Conservation (phyloP, 2,888 invertebrate genomes). For the Globia sparganii region DNA sequence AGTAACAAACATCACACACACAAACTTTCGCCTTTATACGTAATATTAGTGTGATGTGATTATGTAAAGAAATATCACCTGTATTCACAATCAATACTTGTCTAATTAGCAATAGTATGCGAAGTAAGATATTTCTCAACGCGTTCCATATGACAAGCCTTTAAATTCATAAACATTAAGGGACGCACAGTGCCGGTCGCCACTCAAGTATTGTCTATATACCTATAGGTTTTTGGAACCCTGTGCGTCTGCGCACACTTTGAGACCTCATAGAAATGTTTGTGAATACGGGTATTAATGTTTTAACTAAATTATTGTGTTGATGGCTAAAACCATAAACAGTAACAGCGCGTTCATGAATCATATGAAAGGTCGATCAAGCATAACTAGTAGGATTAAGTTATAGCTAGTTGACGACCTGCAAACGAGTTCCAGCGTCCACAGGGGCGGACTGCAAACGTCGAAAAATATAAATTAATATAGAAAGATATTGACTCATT, state of each 20-base stretch:
- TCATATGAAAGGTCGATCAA: constrained; percentile 63
- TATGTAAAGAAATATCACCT: constrained; percentile 8
- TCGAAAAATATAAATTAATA: constrained; percentile 55
- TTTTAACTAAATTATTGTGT: constrained; percentile 45
- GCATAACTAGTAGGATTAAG: constrained; percentile 77
- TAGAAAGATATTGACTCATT: constrained; percentile 57
- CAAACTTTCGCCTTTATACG: too few relatives aligned
- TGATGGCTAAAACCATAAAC: constrained; percentile 54
- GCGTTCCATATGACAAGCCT: background rate
- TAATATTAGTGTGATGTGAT: too few relatives aligned
- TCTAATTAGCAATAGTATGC: background rate
- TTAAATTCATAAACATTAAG: background rate
- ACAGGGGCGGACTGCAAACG: constrained; percentile 75
- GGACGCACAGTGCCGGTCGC: background rate
- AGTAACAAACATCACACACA: too few relatives aligned
- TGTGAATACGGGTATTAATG: background rate
- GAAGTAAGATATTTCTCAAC: background rate
- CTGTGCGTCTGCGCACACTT: background rate
- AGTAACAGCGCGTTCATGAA: constrained; percentile 54
- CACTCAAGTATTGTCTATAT: background rate
- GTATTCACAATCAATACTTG: background rate
- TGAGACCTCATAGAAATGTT: background rate
- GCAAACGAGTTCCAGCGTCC: constrained; percentile 77
- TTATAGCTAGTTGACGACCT: constrained; percentile 83
- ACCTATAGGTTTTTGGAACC: background rate